A percentile compares a stretch with the other conserved stretches of the same genome.
Conservation (phyloP, 2,888 invertebrate genomes). For the Diabrotica balteata region DNA sequence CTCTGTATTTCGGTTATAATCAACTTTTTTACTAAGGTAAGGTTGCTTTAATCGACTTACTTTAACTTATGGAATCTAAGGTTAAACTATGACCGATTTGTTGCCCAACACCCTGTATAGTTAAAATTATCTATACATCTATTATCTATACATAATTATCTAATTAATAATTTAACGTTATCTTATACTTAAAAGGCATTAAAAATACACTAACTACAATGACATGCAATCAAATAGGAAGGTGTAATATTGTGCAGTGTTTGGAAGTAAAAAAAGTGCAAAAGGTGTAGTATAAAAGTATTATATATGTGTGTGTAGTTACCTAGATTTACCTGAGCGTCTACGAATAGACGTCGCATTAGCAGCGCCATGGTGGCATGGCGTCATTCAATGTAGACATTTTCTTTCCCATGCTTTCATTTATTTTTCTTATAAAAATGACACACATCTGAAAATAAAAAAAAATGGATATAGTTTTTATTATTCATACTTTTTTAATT, state of each 20-base stretch:
- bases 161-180: too few species aligned
- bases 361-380: slow-evolving; percentile 84
- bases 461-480: background rate
- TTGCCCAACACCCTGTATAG: too few species aligned
- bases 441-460: slow-evolving; percentile 1
- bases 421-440: background rate
- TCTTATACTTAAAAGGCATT: too few species aligned
- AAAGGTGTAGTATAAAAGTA: background rate
- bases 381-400: slow-evolving; percentile 64
- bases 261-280: slow-evolving; percentile 4
- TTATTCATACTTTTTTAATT: too few species aligned
- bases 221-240: too few species aligned
- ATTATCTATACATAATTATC: too few species aligned
- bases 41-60: too few species aligned
- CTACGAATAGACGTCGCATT: slow-evolving; percentile 85
- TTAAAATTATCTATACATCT: too few species aligned
- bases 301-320: slow-evolving; percentile 10
- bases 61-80: too few species aligned
- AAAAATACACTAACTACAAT: background rate
- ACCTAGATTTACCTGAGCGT: slow-evolving; percentile 74
- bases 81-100: too few species aligned
- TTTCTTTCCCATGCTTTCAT: slow-evolving; percentile 39
- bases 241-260: background rate
- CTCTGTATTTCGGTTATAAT: too few species aligned
- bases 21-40: too few species aligned